Conservation (phyloP, 2,797 vertebrate species). For the Pitangus sulphuratus region DNA sequence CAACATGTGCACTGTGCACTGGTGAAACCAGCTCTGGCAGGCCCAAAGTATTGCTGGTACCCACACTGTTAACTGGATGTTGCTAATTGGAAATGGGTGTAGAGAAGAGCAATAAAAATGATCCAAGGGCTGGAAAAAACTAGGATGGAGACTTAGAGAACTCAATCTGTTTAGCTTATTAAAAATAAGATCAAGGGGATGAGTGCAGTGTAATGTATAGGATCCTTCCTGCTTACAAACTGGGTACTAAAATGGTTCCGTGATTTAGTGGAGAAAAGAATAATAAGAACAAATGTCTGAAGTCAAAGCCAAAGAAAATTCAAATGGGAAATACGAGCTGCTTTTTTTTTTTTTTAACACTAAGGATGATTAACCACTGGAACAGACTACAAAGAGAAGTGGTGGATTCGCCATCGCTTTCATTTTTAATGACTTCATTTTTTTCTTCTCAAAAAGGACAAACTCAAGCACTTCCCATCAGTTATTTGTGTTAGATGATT, state of each 20-base stretch:
- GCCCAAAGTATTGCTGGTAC: not conserved
- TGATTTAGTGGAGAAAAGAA: constrained; percentile 21
- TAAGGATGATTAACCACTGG: constrained; percentile 22
- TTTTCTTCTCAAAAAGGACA: not conserved
- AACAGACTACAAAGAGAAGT: constrained; percentile 37
- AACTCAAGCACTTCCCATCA: not conserved
- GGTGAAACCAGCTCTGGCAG: not conserved
- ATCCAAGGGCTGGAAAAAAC: not conserved
- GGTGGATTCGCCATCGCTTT: not conserved
- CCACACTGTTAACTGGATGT: not conserved
- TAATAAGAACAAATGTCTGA: constrained; percentile 38
- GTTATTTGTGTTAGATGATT: not conserved
- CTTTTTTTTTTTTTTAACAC: not conserved
- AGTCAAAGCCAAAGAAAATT: constrained; percentile 52
- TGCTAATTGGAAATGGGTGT: not conserved
- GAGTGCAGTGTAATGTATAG: not conserved
- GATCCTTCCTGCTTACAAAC: not conserved
- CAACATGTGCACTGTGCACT: not conserved
- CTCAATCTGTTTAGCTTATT: not conserved
- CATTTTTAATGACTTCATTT: constrained; percentile 29
- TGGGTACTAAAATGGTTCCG: not conserved
- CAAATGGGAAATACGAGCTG: not conserved
- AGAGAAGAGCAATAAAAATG: not conserved
- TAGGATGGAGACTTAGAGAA: not conserved
- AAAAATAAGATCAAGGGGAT: constrained; percentile 7